Percentiles rank a stretch among this genome's conserved stretches.
Conservation (phyloP, 2,888 invertebrate species). For the Apamea sordens region DNA sequence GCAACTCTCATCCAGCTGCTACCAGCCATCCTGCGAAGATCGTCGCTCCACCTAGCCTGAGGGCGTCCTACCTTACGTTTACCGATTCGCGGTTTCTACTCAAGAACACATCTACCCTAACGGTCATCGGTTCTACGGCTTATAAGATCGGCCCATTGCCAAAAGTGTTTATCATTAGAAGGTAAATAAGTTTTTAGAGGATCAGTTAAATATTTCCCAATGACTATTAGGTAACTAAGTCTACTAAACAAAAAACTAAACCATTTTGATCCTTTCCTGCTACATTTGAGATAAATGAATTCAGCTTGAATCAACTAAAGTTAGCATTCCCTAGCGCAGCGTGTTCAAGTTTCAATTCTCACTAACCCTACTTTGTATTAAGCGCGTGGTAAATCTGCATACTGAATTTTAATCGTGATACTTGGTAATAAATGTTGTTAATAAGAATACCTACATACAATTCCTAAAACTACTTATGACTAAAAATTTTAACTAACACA, state of each 20-base stretch:
- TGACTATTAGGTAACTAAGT: not conserved
- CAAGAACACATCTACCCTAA: too few relatives aligned
- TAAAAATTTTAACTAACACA: not conserved
- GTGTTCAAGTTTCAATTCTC: slow-evolving; percentile 44
- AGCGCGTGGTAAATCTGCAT: slow-evolving; percentile 37
- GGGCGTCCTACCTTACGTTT: too few relatives aligned
- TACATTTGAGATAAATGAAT: slow-evolving; percentile 39
- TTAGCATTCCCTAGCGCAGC: slow-evolving; percentile 26
- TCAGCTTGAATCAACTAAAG: slow-evolving; percentile 39
- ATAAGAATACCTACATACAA: not conserved
- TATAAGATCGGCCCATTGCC: too few relatives aligned
- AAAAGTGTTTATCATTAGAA: too few relatives aligned
- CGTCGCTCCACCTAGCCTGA: too few relatives aligned
- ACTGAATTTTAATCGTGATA: slow-evolving; percentile 30
- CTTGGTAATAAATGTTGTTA: slow-evolving; percentile 8
- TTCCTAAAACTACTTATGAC: too few relatives aligned
- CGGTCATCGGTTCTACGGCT: too few relatives aligned
- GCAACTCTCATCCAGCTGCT: too few relatives aligned
- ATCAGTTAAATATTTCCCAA: too few relatives aligned
- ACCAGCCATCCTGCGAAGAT: too few relatives aligned
- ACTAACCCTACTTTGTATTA: slow-evolving; percentile 44
- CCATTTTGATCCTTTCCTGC: slow-evolving; percentile 9
- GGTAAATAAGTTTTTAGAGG: too few relatives aligned
- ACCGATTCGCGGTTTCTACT: too few relatives aligned
- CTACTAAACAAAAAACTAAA: not conserved